A percentile compares a stretch with the other conserved stretches of the same genome.
Evolutionary conservation across 2,888 invertebrate genomes (phyloP).

Genomic region (Escarpia spicata): DNA sequence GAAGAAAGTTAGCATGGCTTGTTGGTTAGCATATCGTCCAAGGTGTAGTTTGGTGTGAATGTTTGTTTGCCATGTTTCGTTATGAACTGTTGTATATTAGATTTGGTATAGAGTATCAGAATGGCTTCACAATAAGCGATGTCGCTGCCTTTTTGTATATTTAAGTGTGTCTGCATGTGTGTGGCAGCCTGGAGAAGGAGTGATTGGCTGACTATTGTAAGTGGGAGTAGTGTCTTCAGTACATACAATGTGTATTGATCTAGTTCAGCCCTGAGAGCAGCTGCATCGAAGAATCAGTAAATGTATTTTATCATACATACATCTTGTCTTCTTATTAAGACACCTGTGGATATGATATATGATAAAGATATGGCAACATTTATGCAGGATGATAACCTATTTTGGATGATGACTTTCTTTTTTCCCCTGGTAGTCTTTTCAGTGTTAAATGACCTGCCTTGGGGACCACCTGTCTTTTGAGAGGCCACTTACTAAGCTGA

Average conservation of each 20-base stretch:
- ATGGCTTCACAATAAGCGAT: neutral
- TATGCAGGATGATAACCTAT: no score
- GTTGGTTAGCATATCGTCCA: neutral
- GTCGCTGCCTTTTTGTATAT: neutral
- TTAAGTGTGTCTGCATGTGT: neutral
- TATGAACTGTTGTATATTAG: neutral
- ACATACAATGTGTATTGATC: neutral
- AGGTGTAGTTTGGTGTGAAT: neutral
- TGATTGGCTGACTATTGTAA: conserved; percentile 8
- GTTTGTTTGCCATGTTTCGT: neutral
- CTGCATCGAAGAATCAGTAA: conserved; percentile 16
- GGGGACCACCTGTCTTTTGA: no score
- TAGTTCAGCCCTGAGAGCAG: neutral
- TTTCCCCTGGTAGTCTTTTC: no score
- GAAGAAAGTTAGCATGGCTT: neutral
- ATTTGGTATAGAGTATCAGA: conserved; percentile 1
- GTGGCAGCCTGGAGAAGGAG: neutral
- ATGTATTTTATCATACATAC: neutral
- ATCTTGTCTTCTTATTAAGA: neutral
- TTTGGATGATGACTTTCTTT: no score
- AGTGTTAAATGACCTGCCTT: no score
- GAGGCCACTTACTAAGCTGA: no score
- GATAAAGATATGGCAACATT: no score
- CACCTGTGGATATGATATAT: neutral
- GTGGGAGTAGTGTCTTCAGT: conserved; percentile 8